Evolutionary conservation across 2,797 vertebrate species (phyloP), one percentile per base, ranked within the genome.

Genomic region (Psittacula echo): DNA sequence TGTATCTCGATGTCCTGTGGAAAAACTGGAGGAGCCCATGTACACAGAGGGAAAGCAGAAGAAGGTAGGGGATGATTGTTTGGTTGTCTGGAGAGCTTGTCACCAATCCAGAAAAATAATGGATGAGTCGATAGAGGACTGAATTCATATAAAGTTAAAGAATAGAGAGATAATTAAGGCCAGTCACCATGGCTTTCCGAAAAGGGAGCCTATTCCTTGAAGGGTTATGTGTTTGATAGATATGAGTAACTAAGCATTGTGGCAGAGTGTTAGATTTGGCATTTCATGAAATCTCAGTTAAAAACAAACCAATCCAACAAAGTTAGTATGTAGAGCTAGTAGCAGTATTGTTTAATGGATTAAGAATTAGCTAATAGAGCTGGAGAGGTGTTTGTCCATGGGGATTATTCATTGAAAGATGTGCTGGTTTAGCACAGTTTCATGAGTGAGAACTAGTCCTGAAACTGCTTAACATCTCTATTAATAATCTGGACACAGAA

Each of bases 31-130:
- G 65, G 13, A 92, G 23, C 12, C 29, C 2, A 0, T 1, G 48
- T n/a, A 37, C 18, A 54, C 42, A 79, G 67, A 64, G 67, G 44
- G 41, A 70, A 80, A 19, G 72, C 61, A 77, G 48, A 39, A 74
- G 13, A 23, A 81, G 66, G 37, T 8, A 10, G 34, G 11, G 34
- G 76, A 45, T 78, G 53, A 16, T 62, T 85, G 30, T 32, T 32
- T 56, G n/a, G 14, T 7, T 4, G 47, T 85, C 54, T 76, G 85
- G 60, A 76, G 47, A 89, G 6, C 30, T 87, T 95, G 89, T 84
- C 80, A 73, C 79, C 51, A 75, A 12, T 84, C 83, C 66, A 86
- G 73, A 62, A 88, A 87, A 91, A 85, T 62, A 85, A 72, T 66
- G 53, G 50, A 14, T 45, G 80, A 75, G 6, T 84, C 90, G 76